A percentile compares a stretch with the other conserved stretches of the same genome.
These are phyloP conservation scores for Crepidodera aurea DNA, from an alignment of 2,888 invertebrate genomes.

Conservation along the genomic window DNA sequence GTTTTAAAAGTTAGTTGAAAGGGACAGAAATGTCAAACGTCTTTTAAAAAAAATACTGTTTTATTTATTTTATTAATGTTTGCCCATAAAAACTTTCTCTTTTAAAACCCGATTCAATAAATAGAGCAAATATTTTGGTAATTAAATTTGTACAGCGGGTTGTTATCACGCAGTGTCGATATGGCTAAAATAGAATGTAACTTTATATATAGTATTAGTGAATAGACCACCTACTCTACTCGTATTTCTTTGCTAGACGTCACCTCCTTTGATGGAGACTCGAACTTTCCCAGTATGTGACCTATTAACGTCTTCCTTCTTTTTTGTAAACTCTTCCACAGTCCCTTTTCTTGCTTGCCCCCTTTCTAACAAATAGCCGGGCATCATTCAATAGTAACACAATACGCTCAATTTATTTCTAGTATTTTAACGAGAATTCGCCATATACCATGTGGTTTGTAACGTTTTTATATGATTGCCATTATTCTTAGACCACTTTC, in stretches of 20 bases:
- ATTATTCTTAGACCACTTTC: too few relatives aligned
- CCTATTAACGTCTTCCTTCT: constrained; percentile 11
- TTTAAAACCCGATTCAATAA: too few relatives aligned
- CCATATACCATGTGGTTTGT: neutral
- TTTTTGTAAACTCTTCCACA: constrained; percentile 15
- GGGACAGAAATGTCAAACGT: too few relatives aligned
- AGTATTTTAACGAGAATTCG: constrained; percentile 3
- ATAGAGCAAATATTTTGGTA: neutral
- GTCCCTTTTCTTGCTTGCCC: constrained; percentile 7
- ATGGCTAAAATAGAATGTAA: neutral
- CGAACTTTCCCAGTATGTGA: constrained; percentile 19
- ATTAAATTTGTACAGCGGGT: neutral
- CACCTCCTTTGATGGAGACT: constrained; percentile 16
- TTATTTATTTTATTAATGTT: too few relatives aligned
- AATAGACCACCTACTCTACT: constrained; percentile 5
- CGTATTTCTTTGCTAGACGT: constrained; percentile 10
- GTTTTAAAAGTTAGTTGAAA: neutral
- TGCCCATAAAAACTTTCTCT: too few relatives aligned
- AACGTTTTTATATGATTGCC: too few relatives aligned
- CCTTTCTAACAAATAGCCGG: constrained; percentile 13
- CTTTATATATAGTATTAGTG: constrained; percentile 13
- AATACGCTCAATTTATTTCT: constrained; percentile 7
- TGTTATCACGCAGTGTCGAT: neutral
- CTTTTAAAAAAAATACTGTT: too few relatives aligned
- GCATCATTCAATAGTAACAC: constrained; percentile 2